Conservation (phyloP, 1,140 invertebrate species). For the Goniozus legneri region DNA sequence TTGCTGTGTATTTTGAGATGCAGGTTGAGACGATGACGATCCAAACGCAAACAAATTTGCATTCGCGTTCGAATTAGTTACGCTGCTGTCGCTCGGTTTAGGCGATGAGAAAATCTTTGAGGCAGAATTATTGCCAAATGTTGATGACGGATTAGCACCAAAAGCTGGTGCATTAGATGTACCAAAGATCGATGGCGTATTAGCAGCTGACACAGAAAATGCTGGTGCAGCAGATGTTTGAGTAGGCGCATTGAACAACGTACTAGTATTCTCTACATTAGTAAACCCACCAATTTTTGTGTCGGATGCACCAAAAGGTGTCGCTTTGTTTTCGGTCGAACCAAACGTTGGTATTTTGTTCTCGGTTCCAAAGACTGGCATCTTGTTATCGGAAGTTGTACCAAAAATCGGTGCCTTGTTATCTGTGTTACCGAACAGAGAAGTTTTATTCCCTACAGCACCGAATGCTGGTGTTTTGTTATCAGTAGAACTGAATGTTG, state of each 20-base stretch:
- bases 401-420: slow-evolving; percentile 24
- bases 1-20: slow-evolving; percentile 8
- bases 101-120: slow-evolving; percentile 24
- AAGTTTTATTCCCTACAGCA: slow-evolving; percentile 10
- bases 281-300: slow-evolving; percentile 4
- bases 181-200: slow-evolving; percentile 13
- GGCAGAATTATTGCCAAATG: slow-evolving; percentile 14
- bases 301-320: background rate
- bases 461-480: too few species aligned
- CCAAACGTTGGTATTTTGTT: slow-evolving; percentile 24
- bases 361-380: slow-evolving; percentile 22
- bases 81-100: slow-evolving; percentile 18
- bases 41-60: slow-evolving; percentile 32
- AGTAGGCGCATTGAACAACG: slow-evolving; percentile 1
- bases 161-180: slow-evolving; percentile 16
- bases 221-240: slow-evolving; percentile 8
- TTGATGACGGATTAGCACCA: slow-evolving; percentile 14
- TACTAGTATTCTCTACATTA: background rate
- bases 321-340: slow-evolving; percentile 16
- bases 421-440: slow-evolving; percentile 11
- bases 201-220: slow-evolving; percentile 22
- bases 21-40: slow-evolving; percentile 11
- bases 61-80: slow-evolving; percentile 13
- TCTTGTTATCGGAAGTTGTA: slow-evolving; percentile 21
- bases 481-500: slow-evolving; percentile 9